Evolutionary conservation across 2,888 invertebrate genomes (phyloP).

Genomic region (Cremastobaeus sp.): DNA sequence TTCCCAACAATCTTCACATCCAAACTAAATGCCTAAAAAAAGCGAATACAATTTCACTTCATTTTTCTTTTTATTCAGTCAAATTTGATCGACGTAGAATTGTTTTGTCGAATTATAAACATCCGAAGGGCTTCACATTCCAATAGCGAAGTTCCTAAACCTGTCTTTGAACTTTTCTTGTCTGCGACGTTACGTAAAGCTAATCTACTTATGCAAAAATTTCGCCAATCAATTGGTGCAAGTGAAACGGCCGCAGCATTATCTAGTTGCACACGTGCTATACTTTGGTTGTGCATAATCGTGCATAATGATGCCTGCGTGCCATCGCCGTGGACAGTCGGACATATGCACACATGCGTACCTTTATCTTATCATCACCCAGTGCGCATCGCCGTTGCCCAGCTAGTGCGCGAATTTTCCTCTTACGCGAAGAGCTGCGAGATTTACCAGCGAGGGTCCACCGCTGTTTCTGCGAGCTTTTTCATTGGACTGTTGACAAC

Average conservation of each 20-base stretch:
- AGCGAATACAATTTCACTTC: no score
- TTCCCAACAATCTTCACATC: no score
- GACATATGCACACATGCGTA: conserved; percentile 48
- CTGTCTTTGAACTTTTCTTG: no score
- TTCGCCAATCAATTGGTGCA: conserved; percentile 40
- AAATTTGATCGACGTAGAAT: no score
- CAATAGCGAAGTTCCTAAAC: no score
- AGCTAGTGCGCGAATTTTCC: conserved; percentile 6
- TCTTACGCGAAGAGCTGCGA: conserved; percentile 18
- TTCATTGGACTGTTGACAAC: no score
- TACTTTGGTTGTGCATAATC: conserved; percentile 54
- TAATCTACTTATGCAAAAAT: conserved; percentile 31
- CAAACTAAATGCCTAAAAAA: no score
- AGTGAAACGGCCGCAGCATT: conserved; percentile 25
- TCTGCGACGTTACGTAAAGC: conserved; percentile 2
- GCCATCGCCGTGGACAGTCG: conserved; percentile 45
- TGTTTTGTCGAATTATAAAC: no score
- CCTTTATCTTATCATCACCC: conserved; percentile 73
- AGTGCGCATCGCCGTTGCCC: conserved; percentile 70
- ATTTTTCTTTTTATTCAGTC: no score
- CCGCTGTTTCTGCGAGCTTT: no score
- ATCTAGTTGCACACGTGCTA: conserved; percentile 49
- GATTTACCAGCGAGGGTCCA: conserved; percentile 30
- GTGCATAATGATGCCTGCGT: conserved; percentile 57
- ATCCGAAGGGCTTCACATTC: no score